These are phyloP conservation scores for Heliconius nattereri DNA, from an alignment of 1,140 invertebrate species.

Conservation along the genomic window DNA sequence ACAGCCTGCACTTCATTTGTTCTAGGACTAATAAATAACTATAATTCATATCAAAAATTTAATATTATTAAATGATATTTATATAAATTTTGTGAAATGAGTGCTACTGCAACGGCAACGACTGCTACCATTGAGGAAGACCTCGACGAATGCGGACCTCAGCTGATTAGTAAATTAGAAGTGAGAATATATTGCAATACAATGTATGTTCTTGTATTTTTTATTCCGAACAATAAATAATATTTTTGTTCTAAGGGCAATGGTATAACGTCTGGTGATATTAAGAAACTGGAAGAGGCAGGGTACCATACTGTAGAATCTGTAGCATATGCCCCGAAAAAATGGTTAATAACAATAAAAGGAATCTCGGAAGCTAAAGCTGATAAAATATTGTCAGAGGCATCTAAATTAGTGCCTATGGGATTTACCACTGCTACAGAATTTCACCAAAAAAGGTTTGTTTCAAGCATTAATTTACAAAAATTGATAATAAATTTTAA, in stretches of 20 bases:
- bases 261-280: slow-evolving; percentile 94
- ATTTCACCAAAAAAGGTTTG: slow-evolving; percentile 93
- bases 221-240: neutral
- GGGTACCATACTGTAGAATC: slow-evolving; percentile 98
- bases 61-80: slow-evolving; percentile 5
- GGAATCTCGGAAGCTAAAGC: slow-evolving; percentile 99
- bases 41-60: neutral
- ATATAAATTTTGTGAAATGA: slow-evolving; percentile 46
- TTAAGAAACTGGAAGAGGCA: slow-evolving; percentile 96
- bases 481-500: too few relatives aligned
- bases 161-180: slow-evolving; percentile 83
- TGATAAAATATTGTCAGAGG: slow-evolving; percentile 96
- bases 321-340: slow-evolving; percentile 97
- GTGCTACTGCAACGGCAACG: slow-evolving; percentile 72
- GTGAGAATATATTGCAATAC: slow-evolving; percentile 59
- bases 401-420: slow-evolving; percentile 96
- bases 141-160: slow-evolving; percentile 83
- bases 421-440: slow-evolving; percentile 99
- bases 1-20: neutral
- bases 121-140: slow-evolving; percentile 80
- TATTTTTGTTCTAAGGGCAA: slow-evolving; percentile 82
- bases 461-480: too few relatives aligned
- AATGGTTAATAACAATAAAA: slow-evolving; percentile 93
- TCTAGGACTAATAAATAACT: neutral
- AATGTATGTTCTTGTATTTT: neutral